A percentile compares a stretch with the other conserved stretches of the same genome.
Evolutionary conservation across 2,888 invertebrate genomes (phyloP).

Genomic region (Lamellibrachia satsuma): DNA sequence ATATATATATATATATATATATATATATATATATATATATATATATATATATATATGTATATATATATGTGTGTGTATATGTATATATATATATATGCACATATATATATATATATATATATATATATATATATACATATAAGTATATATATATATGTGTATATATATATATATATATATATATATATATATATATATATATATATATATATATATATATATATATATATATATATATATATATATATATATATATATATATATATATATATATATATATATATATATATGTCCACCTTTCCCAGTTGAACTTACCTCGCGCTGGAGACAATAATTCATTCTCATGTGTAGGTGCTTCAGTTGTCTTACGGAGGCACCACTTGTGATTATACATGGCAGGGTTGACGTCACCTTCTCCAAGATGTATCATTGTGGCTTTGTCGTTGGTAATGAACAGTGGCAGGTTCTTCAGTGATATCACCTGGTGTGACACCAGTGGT

Average conservation of each 20-base stretch:
- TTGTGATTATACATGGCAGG: too few species aligned
- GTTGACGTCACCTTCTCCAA: too few species aligned
- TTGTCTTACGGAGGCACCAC: too few species aligned
- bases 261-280: too few species aligned
- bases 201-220: constrained; percentile 19
- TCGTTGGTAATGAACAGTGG: too few species aligned
- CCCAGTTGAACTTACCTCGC: too few species aligned
- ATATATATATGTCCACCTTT: too few species aligned
- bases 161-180: constrained; percentile 17
- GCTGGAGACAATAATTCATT: too few species aligned
- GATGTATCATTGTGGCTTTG: too few species aligned
- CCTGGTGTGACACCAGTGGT: too few species aligned
- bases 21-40: constrained; percentile 19
- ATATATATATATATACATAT: constrained; percentile 14
- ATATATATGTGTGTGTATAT: background rate
- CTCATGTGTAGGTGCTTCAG: too few species aligned
- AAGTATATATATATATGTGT: background rate
- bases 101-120: constrained; percentile 19
- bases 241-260: background rate
- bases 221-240: constrained; percentile 19
- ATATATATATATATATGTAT: background rate
- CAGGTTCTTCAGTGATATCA: too few species aligned
- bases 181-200: constrained; percentile 19
- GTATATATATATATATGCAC: background rate
- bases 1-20: background rate